These are phyloP conservation scores for Nemoura dubitans DNA, from an alignment of 2,888 invertebrate species.

Conservation along the genomic window DNA sequence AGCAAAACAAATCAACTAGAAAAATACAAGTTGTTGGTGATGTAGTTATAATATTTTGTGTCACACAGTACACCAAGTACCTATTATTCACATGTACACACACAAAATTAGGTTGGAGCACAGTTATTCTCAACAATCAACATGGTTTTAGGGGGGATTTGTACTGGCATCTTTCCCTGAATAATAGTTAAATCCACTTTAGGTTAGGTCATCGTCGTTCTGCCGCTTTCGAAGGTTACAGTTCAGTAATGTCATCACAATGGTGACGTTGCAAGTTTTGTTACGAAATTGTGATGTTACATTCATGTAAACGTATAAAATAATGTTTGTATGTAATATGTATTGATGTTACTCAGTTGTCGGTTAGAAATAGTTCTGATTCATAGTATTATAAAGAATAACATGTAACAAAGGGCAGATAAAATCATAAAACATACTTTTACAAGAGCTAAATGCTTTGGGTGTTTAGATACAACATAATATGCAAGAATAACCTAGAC, in stretches of 20 bases:
- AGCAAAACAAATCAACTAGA: constrained; percentile 39
- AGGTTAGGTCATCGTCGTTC: neutral
- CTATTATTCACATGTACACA: neutral
- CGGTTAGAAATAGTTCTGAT: neutral
- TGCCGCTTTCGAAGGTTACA: neutral
- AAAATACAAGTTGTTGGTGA: constrained; percentile 35
- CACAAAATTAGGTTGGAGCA: neutral
- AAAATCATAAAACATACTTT: neutral
- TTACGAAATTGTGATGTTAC: neutral
- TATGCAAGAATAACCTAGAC: neutral
- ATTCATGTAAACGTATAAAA: neutral
- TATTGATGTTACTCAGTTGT: neutral
- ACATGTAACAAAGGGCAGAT: neutral
- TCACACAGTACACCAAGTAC: neutral
- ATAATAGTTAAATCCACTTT: neutral
- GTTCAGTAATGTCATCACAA: neutral
- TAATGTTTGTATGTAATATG: neutral
- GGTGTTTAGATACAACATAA: neutral
- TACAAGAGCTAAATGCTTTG: constrained; percentile 16
- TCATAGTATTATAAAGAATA: neutral
- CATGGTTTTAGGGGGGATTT: constrained; percentile 20
- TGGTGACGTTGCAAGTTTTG: neutral
- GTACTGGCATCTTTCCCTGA: constrained; percentile 42
- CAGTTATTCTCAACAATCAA: neutral
- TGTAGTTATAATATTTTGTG: neutral